Base-by-base conservation (phyloP, 2,888 invertebrate genomes). In the Branchipolynoe longqiensis region DNA sequence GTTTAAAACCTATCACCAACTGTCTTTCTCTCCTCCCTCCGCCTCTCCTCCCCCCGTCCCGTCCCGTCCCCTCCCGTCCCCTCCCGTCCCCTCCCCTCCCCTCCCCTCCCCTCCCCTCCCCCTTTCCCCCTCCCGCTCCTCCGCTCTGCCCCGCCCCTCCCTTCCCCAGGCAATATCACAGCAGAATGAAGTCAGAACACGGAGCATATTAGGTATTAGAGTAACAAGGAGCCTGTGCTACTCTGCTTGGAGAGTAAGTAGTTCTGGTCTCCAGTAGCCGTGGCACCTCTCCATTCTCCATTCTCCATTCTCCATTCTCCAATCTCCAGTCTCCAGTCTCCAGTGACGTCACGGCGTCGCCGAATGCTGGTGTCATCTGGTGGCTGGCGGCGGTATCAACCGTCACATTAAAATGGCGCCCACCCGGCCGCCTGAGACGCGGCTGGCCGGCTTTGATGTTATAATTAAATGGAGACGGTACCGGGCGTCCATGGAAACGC, bases 381-480 rank as follows among this genome's bases (percentile, higher is more conserved):
- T 38, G 69, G 38, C 69, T n/a, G 38, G 33, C 12, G 36, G 1
- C 38, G 38, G 38, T 69, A 69, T 69, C 69, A 38, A 22, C 18
- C 22, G 18, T 25, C 25, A 38, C 36, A 36, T 36, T 38, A 69
- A 69, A 69, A 69, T 69, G 38, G 36, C 36, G 69, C 36, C 25
- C 14, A 2, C 31, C n/a, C n/a, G n/a, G 62, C 3, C 62, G 28
- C 18, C 48, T 69, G 36, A 22, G 69, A 69, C n/a, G 38, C 69
- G 25, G 69, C n/a, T 14, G 14, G 38, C 22, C 3, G 69, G 3
- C 69, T 69, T 69, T 69, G 69, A 69, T 69, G 69, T 69, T 25
- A 69, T 69, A 69, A 69, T 69, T 31, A 69, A 69, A 69, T 69
- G 69, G 69, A 69, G 69, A 69, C 38, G 6, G 62, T 12, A n/a